phyloP scores from a whole-genome alignment of 2,888 invertebrate species.

The Hirtodrosophila duncani region DNA sequence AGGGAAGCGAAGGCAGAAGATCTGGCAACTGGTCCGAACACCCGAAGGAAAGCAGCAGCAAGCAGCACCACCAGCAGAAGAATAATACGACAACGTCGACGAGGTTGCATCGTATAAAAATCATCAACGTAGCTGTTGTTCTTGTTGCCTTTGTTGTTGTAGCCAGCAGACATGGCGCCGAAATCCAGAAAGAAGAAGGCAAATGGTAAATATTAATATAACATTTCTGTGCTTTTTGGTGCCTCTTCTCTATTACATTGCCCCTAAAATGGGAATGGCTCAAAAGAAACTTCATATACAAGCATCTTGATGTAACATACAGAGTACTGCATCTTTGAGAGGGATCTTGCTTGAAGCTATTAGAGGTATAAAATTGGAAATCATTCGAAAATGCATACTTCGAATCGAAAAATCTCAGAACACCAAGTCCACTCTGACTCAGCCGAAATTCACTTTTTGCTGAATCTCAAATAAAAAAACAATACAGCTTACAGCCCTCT shows the following conservation, averaged over 20 bases:
- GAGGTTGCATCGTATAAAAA: conserved; percentile 56
- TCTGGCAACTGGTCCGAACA: conserved; percentile 52
- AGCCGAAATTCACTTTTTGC: too few species aligned
- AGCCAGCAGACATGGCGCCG: conserved; percentile 78
- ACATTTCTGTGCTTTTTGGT: conserved; percentile 54
- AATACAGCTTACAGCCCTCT: too few species aligned
- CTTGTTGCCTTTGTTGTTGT: conserved; percentile 28
- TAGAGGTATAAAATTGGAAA: too few species aligned
- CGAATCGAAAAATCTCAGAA: too few species aligned
- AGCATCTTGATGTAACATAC: too few species aligned
- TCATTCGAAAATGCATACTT: too few species aligned
- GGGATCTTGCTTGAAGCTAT: too few species aligned
- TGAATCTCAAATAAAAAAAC: too few species aligned
- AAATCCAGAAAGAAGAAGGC: conserved; percentile 79
- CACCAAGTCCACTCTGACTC: too few species aligned
- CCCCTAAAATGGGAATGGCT: too few species aligned
- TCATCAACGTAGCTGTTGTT: conserved; percentile 40
- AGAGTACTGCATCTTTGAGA: too few species aligned
- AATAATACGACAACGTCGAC: conserved; percentile 24
- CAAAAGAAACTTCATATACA: too few species aligned
- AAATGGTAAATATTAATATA: conserved; percentile 79
- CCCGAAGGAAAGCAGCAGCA: conserved; percentile 25
- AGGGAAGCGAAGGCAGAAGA: conserved; percentile 37
- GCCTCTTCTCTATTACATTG: conserved; percentile 21
- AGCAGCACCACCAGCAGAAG: conserved; percentile 8